Percentiles rank a stretch among this genome's conserved stretches.
Conservation (phyloP, 1,140 invertebrate species). For the Stratiolaelaps scimitus region DNA sequence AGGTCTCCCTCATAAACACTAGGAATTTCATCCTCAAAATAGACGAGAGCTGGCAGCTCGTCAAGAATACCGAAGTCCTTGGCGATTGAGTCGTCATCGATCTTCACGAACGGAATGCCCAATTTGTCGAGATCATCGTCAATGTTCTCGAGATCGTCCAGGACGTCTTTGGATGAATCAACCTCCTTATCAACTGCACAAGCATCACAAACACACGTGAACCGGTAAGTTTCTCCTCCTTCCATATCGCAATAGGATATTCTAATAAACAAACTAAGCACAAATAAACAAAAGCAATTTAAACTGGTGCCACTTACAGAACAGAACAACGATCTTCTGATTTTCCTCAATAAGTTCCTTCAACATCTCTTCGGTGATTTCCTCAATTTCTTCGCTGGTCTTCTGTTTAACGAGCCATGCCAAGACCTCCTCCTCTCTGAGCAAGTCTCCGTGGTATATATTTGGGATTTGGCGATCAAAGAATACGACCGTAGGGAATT, state of each 20-base stretch:
- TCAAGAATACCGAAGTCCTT: conserved; percentile 68
- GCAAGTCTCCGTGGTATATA: conserved; percentile 79
- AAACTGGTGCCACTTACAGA: no score
- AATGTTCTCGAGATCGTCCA: conserved; percentile 79
- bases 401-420: conserved; percentile 72
- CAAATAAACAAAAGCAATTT: neutral
- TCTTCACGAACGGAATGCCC: conserved; percentile 85
- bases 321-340: conserved; percentile 80
- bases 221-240: no score
- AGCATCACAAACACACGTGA: conserved; percentile 11
- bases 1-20: conserved; percentile 66
- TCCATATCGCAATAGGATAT: neutral
- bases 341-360: conserved; percentile 82
- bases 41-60: conserved; percentile 67
- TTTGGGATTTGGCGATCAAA: conserved; percentile 76
- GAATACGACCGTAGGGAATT: conserved; percentile 73
- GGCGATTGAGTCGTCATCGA: conserved; percentile 66
- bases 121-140: conserved; percentile 76
- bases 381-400: conserved; percentile 74
- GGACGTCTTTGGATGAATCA: conserved; percentile 71
- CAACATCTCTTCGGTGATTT: conserved; percentile 77
- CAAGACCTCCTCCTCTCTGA: conserved; percentile 75
- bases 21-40: conserved; percentile 82
- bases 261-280: neutral
- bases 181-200: conserved; percentile 67